A percentile compares a stretch with the other conserved stretches of the same genome.
Conservation (phyloP, 2,888 invertebrate species). For the Sminthurinus aureus region DNA sequence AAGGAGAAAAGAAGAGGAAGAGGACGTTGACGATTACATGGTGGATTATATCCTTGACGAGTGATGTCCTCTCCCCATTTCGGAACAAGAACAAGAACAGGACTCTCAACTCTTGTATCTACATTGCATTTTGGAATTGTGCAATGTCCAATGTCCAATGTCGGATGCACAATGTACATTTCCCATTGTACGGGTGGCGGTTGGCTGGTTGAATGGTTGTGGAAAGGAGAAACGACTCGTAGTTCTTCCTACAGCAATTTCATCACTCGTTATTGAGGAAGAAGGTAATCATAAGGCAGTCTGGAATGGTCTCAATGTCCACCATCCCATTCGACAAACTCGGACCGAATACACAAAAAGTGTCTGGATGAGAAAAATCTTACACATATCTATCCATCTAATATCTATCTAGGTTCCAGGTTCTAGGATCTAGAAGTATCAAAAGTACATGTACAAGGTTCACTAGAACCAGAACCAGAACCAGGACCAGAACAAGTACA, state of each 20-base stretch:
- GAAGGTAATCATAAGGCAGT: slow-evolving; percentile 60
- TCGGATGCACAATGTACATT: too few species aligned
- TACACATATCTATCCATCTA: not conserved
- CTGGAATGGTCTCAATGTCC: slow-evolving; percentile 49
- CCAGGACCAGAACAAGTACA: too few species aligned
- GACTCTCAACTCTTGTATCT: not conserved
- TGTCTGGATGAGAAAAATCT: slow-evolving; percentile 18
- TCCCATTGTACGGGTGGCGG: not conserved
- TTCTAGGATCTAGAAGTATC: too few species aligned
- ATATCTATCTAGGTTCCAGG: not conserved
- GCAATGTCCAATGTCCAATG: too few species aligned
- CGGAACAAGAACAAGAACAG: not conserved
- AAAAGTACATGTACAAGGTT: not conserved
- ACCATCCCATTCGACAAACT: slow-evolving; percentile 28
- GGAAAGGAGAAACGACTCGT: slow-evolving; percentile 5
- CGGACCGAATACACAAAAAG: slow-evolving; percentile 26
- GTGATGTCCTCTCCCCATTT: slow-evolving; percentile 1
- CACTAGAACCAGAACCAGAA: not conserved
- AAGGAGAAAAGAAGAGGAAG: not conserved
- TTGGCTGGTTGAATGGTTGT: not conserved
- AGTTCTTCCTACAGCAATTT: slow-evolving; percentile 58
- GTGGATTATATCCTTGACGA: slow-evolving; percentile 4
- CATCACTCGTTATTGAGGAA: slow-evolving; percentile 60
- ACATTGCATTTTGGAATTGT: too few species aligned
- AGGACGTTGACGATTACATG: slow-evolving; percentile 20